A percentile compares a stretch with the other conserved stretches of the same genome.
These are phyloP conservation scores for Phrynosoma blainvillii DNA, from an alignment of 2,113 vertebrate genomes.

Conservation along the genomic window DNA sequence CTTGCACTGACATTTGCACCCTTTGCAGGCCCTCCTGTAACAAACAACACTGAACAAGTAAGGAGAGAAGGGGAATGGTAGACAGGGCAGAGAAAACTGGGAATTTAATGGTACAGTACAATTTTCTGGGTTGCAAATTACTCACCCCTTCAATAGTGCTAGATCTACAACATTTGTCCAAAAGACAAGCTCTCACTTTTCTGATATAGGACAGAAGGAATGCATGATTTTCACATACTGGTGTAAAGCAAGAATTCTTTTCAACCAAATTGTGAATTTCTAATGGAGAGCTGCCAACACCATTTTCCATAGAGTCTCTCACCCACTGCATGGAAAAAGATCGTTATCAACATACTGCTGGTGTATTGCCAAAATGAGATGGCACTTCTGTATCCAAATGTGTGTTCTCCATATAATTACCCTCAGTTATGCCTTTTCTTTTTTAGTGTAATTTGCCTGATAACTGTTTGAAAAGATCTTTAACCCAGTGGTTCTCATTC, in stretches of 20 bases:
- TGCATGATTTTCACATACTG: background rate
- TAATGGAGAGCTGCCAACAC: background rate
- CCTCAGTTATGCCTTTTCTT: slow-evolving; percentile 42
- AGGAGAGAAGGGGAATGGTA: background rate
- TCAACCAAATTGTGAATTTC: background rate
- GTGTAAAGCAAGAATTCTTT: background rate
- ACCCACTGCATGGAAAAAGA: background rate
- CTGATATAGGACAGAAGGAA: background rate
- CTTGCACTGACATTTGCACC: background rate
- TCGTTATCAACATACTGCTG: slow-evolving; percentile 34
- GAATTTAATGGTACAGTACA: background rate
- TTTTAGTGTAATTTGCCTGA: slow-evolving; percentile 61
- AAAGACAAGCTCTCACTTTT: background rate
- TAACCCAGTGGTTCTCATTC: slow-evolving; percentile 58
- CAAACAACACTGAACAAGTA: background rate
- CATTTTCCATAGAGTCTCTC: background rate
- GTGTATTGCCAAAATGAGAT: slow-evolving; percentile 52
- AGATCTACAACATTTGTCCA: background rate
- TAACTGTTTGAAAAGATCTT: slow-evolving; percentile 60
- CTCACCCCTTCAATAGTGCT: background rate
- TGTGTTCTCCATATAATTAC: slow-evolving; percentile 64
- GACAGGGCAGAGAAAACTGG: background rate
- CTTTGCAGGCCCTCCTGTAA: background rate
- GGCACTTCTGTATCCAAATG: slow-evolving; percentile 49
- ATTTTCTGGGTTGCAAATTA: background rate